Base-by-base conservation (phyloP, 1,140 invertebrate genomes). In the Popillia japonica region DNA sequence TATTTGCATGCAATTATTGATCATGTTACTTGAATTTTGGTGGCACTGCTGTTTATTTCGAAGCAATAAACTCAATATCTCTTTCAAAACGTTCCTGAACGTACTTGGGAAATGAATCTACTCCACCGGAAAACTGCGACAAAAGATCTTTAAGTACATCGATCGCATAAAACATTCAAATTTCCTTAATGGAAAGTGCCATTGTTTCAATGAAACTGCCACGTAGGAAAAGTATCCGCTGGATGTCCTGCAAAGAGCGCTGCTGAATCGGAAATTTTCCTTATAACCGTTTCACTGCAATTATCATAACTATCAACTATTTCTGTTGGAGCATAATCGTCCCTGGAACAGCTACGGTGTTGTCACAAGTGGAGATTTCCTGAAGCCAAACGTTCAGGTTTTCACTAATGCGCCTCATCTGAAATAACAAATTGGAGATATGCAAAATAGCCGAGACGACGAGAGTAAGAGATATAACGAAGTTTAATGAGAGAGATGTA, bases 361-460 rank as follows among this genome's bases (percentile, higher is more conserved):
- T 68, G 61, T 68, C 61, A 10, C 61, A 27, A 68, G 61, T 34
- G 22, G 61, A 68, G 61, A 68, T 68, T 68, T 68, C 61, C 61
- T 17, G 61, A 17, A 68, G 11, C 61, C 61, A 34, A 68, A 55
- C 48, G 22, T 68, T 68, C 27, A 68, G 61, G 61, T 68, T 68
- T 64, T 68, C 61, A 68, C 61, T 68, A 68, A 68, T 68, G 61
- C 61, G 17, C 61, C 61, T 14, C 20, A 68, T 68, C 61, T 68
- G 61, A 68, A 68, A 68, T 68, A 68, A 68, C 61, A 68, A 68
- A 68, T 68, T 68, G 22, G 61, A 68, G 61, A 68, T 68, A 68
- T 68, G 61, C 61, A 68, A 68, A 68, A 34, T 20, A 68, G 61
- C 48, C 48, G 48, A 55, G 11, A 6, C 27, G n/a, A 48, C 6